Evolutionary conservation across 2,113 vertebrate species (phyloP).

Genomic region (Callocephalon fimbriatum): DNA sequence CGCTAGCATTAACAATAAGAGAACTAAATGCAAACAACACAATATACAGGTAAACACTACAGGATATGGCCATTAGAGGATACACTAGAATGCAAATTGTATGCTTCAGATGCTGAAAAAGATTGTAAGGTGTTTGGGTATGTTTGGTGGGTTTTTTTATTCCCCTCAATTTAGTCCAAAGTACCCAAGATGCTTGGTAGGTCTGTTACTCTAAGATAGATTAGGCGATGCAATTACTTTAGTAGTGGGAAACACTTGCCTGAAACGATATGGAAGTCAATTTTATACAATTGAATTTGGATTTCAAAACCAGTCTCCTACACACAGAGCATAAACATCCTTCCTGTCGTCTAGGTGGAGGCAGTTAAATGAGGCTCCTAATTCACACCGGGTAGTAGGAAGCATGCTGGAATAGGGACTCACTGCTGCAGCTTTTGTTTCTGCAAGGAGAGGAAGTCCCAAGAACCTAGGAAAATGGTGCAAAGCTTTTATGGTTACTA

Average conservation of each 20-base stretch:
- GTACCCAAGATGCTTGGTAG: neutral
- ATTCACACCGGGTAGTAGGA: constrained; percentile 32
- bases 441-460: neutral
- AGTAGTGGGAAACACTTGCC: neutral
- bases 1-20: constrained; percentile 25
- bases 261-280: neutral
- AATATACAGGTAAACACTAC: constrained; percentile 16
- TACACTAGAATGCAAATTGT: neutral
- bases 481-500: constrained; percentile 26
- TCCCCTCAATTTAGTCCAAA: neutral
- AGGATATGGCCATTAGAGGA: neutral
- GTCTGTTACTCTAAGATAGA: neutral
- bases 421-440: neutral
- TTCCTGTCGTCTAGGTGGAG: neutral
- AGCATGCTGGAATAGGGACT: neutral
- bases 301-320: constrained; percentile 38
- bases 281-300: constrained; percentile 29
- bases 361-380: constrained; percentile 34
- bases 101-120: neutral
- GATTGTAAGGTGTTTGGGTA: neutral
- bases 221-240: neutral
- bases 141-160: neutral
- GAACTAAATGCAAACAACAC: constrained; percentile 1
- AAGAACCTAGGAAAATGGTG: constrained; percentile 28
- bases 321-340: neutral